phyloP scores from a whole-genome alignment of 2,797 vertebrate species.

The Tiaroga cobitis region DNA sequence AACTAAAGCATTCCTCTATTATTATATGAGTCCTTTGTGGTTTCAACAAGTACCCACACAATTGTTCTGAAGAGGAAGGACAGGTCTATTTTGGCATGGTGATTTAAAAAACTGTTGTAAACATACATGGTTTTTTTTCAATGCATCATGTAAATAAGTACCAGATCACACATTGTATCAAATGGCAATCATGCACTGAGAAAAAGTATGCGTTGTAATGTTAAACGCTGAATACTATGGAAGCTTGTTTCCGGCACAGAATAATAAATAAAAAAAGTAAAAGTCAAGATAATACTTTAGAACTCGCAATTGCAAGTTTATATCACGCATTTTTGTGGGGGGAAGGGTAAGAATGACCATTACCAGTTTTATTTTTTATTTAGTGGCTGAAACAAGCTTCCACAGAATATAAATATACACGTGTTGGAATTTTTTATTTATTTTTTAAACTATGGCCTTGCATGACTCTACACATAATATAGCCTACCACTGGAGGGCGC shows the following conservation, averaged over 20 bases:
- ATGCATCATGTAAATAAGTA: not conserved
- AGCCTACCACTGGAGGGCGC: slow-evolving; percentile 19
- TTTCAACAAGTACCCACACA: not conserved
- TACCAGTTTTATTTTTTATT: not conserved
- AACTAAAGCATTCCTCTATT: not conserved
- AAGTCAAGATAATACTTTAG: not conserved
- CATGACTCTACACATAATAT: not conserved
- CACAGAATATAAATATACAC: not conserved
- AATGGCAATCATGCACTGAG: not conserved
- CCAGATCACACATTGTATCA: not conserved
- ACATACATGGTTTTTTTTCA: not conserved
- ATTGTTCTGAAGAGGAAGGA: slow-evolving; percentile 5
- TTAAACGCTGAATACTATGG: not conserved
- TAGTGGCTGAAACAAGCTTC: not conserved
- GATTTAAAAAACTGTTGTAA: not conserved
- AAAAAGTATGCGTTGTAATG: not conserved
- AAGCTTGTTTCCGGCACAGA: not conserved
- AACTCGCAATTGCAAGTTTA: not conserved
- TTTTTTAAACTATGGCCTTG: not conserved
- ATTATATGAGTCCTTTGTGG: not conserved
- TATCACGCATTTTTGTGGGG: not conserved
- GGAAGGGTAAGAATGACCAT: not conserved
- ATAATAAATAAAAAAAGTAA: not conserved
- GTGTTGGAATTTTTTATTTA: not conserved
- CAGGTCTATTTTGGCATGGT: slow-evolving; percentile 3